phyloP scores from a whole-genome alignment of 2,888 invertebrate species.

The Anoncus sp. region DNA sequence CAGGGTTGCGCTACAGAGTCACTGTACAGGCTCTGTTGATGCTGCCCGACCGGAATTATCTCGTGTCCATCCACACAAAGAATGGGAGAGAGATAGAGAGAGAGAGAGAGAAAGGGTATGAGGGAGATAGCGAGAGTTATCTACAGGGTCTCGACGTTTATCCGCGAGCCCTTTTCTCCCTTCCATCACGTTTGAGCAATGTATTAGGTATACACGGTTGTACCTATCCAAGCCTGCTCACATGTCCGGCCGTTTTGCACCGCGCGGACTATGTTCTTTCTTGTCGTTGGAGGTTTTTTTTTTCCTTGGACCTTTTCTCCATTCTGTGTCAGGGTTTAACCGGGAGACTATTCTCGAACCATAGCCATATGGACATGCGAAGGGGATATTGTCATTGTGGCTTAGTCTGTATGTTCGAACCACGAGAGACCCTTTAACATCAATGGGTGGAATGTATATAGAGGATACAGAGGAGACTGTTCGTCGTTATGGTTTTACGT shows the following conservation, averaged over 20 bases:
- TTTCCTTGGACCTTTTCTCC: conserved; percentile 38
- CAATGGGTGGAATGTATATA: conserved; percentile 21
- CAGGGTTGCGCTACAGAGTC: conserved; percentile 33
- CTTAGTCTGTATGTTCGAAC: conserved; percentile 4
- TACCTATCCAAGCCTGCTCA: conserved; percentile 20
- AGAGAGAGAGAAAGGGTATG: conserved; percentile 10
- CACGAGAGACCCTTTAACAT: conserved; percentile 8
- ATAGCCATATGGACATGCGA: conserved; percentile 9
- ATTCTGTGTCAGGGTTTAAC: conserved; percentile 26
- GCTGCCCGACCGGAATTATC: conserved; percentile 61
- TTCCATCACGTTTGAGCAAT: conserved; percentile 36
- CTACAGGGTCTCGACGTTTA: conserved; percentile 51
- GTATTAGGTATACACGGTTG: conserved; percentile 21
- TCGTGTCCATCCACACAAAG: conserved; percentile 51
- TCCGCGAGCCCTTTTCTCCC: conserved; percentile 52
- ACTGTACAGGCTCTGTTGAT: conserved; percentile 21
- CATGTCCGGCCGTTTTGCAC: conserved; percentile 17
- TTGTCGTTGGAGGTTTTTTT: conserved; percentile 37
- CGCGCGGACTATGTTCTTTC: conserved; percentile 25
- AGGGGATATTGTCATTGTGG: conserved; percentile 25
- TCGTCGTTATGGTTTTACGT: conserved; percentile 17
- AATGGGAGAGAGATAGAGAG: conserved; percentile 23
- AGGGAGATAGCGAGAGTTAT: conserved; percentile 24
- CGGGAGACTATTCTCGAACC: conserved; percentile 30
- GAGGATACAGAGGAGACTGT: background rate